Evolutionary conservation across 2,797 vertebrate genomes (phyloP), one percentile per base, ranked within the genome.

Genomic region (Arvicola amphibius): DNA sequence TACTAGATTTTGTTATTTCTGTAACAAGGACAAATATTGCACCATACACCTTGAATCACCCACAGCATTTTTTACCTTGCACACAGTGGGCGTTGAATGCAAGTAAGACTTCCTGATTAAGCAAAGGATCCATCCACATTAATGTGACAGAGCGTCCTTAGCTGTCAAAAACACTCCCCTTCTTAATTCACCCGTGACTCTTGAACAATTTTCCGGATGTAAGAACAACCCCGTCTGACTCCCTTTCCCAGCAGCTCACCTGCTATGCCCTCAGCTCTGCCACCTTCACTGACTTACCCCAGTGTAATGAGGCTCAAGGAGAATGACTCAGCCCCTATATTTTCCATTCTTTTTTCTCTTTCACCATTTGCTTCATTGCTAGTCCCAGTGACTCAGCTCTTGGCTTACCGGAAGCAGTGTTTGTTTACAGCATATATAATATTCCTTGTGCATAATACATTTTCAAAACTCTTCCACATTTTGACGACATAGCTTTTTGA

Each of bases 371-470:
- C 76, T 56, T 96, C 74, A 5, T 37, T 92, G 89, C 89, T 80
- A 92, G 46, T 29, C 59, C n/a, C 48, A 94, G 65, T 96, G 94
- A 96, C 86, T 96, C 92, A 97, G 94, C 80, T 76, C 32, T 16
- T 61, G 34, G 46, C 71, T 87, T 91, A 92, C 46, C 43, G 83
- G 69, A 92, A 92, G 17, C 34, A 4, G 13, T 43, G 25, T 53
- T 90, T 91, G 34, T 71, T 92, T 91, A 48, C 51, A 46, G 37
- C 10, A 4, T 34, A 88, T 78, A n/a, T 48, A 86, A 32, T 65
- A 11, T 5, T 93, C 43, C 59, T 81, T 84, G 53, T 37, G 81
- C 46, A 84, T 84, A 92, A 93, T 63, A 65, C n/a, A 25, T 27
- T 69, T 25, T 56, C 46, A 63, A 91, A 81, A 9, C 73, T 91